phyloP scores from a whole-genome alignment of 2,797 vertebrate genomes.

The Coccyzus lansbergi region DNA sequence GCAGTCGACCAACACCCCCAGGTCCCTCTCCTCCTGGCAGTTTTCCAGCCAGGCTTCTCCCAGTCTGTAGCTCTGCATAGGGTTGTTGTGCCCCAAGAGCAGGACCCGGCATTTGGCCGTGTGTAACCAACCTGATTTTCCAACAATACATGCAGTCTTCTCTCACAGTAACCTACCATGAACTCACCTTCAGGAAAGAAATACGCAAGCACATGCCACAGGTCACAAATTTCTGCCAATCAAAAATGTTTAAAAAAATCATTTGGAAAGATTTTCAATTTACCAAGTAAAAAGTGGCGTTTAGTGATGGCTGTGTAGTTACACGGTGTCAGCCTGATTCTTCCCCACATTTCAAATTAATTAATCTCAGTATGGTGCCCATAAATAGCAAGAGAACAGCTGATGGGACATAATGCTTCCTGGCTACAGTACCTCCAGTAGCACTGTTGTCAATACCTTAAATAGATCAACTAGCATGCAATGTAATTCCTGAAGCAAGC shows the following conservation, averaged over 20 bases:
- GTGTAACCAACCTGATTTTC: too few relatives aligned
- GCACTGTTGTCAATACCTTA: background rate
- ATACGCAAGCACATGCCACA: rapidly evolving
- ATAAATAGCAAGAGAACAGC: background rate
- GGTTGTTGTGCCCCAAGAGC: too few relatives aligned
- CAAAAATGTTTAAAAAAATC: background rate
- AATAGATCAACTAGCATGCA: background rate
- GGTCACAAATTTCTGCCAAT: background rate
- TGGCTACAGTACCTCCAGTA: background rate
- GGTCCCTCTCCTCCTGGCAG: too few relatives aligned
- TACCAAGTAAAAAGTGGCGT: background rate
- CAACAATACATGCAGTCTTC: background rate
- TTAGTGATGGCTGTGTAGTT: background rate
- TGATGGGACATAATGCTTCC: background rate
- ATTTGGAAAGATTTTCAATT: background rate
- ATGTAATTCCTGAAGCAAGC: background rate
- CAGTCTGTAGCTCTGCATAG: too few relatives aligned
- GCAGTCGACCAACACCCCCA: too few relatives aligned
- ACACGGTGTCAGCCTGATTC: background rate
- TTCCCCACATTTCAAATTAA: background rate
- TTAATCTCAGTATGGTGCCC: background rate
- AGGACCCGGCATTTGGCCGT: too few relatives aligned
- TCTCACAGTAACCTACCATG: background rate
- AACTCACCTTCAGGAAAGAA: background rate
- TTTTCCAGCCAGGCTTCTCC: too few relatives aligned